Percentiles rank a stretch among this genome's conserved stretches.
Conservation (phyloP, 2,797 vertebrate species). For the Oreochromis mossambicus region DNA sequence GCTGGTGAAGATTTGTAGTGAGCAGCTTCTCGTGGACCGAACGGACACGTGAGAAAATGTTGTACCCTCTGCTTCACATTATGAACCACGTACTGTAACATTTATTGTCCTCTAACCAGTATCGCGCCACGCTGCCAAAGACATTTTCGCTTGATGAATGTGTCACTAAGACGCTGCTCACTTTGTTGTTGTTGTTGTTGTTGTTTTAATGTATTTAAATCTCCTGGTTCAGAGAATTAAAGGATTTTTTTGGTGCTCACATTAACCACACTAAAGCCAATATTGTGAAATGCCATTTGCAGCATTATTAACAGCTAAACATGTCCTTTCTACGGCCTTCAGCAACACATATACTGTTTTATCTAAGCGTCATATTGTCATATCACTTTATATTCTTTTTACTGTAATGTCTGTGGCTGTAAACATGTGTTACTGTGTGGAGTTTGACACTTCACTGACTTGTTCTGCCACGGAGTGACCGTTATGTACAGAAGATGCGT, state of each 20-base stretch:
- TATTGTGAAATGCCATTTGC: neutral
- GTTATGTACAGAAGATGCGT: constrained; percentile 51
- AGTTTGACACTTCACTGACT: constrained; percentile 52
- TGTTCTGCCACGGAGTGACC: neutral
- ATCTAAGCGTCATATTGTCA: neutral
- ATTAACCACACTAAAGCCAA: constrained; percentile 14
- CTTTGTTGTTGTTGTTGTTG: neutral
- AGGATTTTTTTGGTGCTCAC: constrained; percentile 22
- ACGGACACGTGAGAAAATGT: neutral
- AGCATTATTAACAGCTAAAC: neutral
- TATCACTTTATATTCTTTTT: constrained; percentile 10
- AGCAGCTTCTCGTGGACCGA: neutral
- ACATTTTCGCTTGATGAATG: constrained; percentile 18
- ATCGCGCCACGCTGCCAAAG: constrained; percentile 52
- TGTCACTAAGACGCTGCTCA: constrained; percentile 38
- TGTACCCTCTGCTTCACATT: neutral
- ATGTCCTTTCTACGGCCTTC: neutral
- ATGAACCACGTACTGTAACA: constrained; percentile 25
- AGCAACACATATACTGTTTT: constrained; percentile 1
- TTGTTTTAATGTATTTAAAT: constrained; percentile 33
- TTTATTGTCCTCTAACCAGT: neutral
- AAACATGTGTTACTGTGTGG: constrained; percentile 16
- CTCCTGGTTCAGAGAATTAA: constrained; percentile 44
- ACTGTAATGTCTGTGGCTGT: constrained; percentile 10
- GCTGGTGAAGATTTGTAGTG: neutral